Evolutionary conservation across 1,140 invertebrate species (phyloP), one percentile per base, ranked within the genome.

Genomic region (Macrotrachela quadricornifera): DNA sequence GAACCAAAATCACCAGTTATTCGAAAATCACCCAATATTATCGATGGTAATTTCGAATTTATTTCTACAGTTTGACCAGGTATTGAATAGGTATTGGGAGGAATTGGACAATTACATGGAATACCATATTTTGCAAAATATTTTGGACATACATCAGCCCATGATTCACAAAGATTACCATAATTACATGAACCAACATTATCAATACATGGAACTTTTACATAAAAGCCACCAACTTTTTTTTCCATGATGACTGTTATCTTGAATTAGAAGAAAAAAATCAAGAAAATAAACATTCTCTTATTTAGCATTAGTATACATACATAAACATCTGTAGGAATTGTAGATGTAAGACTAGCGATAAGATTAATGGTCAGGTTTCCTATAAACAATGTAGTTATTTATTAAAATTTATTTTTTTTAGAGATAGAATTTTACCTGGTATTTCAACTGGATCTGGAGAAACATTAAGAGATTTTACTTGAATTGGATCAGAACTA

Each of bases 181-280:
- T 54, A 54, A 9, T 46, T 54, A 39, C 53, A 54, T 14, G 46
- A 49, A 15, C 53, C 53, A 8, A 49, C 16, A 39, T 50, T 46
- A 40, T 54, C 53, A 15, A 54, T 49, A 46, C 53, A 54, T 45
- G 53, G 53, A 17, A 54, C 49, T 17, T 54, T 46, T 18, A 54
- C 48, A 39, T 54, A 46, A 21, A 54, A 43, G 15, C 46, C 46
- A 14, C 46, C 53, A 45, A 54, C 48, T 37, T 46, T 54, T 54
- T 42, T 49, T 13, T 46, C 48, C 4, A 54, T 37, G 43, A 43
- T 54, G 1, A 54, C 37, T n/a, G 17, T 43, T 37, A 49, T 44
- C 53, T 49, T 38, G 3, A 52, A 1, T 40, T n/a, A n/a, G n/a
- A n/a, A n/a, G 0, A 40, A 47, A 47, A 46, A 41, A 12, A 46